phyloP scores from a whole-genome alignment of 2,797 vertebrate genomes.

The Enteromius viviparus region DNA sequence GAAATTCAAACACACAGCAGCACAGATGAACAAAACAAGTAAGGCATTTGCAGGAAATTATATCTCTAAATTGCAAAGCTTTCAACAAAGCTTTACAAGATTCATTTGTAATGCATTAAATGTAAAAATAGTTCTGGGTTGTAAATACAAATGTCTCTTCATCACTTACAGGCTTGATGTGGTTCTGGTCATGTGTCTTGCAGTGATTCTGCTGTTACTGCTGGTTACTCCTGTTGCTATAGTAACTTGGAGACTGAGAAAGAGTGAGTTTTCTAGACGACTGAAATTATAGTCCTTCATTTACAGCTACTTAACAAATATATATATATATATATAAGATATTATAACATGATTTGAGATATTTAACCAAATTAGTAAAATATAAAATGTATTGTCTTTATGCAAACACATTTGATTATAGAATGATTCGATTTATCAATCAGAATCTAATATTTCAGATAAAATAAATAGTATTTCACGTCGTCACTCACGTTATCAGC shows the following conservation, averaged over 20 bases:
- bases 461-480: background rate
- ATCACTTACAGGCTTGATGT: background rate
- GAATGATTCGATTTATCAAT: background rate
- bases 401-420: no score
- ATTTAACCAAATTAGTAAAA: no score
- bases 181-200: background rate
- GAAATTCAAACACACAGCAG: background rate
- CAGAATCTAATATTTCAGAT: background rate
- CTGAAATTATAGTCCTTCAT: background rate
- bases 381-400: no score
- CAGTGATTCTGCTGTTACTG: background rate
- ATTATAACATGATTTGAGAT: no score
- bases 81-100: background rate
- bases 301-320: background rate
- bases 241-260: background rate
- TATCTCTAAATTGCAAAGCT: background rate
- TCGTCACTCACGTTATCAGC: no score
- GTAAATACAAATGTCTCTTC: background rate
- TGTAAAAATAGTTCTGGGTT: background rate
- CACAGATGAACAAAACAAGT: background rate
- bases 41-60: background rate
- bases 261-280: background rate
- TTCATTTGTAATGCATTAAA: background rate
- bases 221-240: constrained; percentile 15
- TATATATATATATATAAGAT: background rate